phyloP scores from a whole-genome alignment of 2,797 vertebrate species.

The Megaceryle alcyon region DNA sequence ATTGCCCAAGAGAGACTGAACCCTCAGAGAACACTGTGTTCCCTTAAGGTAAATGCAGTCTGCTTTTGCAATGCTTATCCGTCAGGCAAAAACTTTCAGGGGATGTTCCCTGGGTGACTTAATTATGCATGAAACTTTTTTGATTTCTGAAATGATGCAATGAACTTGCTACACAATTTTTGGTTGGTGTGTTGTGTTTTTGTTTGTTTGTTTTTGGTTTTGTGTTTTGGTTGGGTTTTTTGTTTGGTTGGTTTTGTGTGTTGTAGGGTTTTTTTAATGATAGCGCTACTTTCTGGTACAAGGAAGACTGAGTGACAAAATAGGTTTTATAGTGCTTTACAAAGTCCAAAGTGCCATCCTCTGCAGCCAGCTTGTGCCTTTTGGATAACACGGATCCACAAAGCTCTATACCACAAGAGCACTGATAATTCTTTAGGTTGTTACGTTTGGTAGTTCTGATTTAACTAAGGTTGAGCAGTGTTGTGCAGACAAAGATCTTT shows the following conservation, averaged over 20 bases:
- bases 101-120: not conserved
- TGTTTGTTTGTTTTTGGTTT: no score
- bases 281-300: not conserved
- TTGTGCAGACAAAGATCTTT: not conserved
- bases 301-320: not conserved
- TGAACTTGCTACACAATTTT: not conserved
- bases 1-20: not conserved
- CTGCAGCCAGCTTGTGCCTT: not conserved
- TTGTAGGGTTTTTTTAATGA: not conserved
- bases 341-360: not conserved
- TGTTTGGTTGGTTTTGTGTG: no score
- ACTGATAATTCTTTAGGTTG: not conserved
- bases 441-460: not conserved
- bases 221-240: no score
- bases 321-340: not conserved
- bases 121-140: not conserved
- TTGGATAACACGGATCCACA: not conserved
- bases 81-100: not conserved
- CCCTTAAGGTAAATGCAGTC: conserved; percentile 66
- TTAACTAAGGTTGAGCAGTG: not conserved
- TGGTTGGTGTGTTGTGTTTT: not conserved
- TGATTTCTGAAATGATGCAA: conserved; percentile 30
- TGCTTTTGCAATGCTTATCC: conserved; percentile 26
- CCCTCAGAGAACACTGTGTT: not conserved
- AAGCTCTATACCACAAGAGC: not conserved